A percentile compares a stretch with the other conserved stretches of the same genome.
phyloP scores from a whole-genome alignment of 2,113 vertebrate genomes.

The Strix aluco region DNA sequence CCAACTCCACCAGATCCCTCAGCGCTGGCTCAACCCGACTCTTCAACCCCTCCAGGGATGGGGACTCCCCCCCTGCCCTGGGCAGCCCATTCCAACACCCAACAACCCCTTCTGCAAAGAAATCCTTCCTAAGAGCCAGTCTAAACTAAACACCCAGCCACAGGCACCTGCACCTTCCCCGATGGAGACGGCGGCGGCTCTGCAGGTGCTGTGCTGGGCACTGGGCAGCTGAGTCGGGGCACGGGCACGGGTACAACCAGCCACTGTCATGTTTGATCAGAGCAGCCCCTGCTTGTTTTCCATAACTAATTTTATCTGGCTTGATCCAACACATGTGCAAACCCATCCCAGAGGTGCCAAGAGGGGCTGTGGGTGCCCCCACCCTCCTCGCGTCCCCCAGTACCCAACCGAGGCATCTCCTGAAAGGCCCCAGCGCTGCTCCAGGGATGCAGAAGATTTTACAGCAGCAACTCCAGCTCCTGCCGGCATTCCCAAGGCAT shows the following conservation, averaged over 20 bases:
- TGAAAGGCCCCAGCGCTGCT: not conserved
- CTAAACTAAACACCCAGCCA: no score
- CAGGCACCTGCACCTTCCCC: not conserved
- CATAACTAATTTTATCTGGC: not conserved
- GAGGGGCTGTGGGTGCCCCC: not conserved
- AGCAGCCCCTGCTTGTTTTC: not conserved
- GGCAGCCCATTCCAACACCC: no score
- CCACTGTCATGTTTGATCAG: not conserved
- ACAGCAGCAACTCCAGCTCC: not conserved
- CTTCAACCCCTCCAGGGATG: no score
- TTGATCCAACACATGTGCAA: not conserved
- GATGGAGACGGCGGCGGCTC: not conserved
- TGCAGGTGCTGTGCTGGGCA: not conserved
- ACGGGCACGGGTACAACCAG: not conserved
- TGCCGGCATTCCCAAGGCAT: not conserved
- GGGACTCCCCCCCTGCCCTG: no score
- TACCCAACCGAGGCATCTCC: rapidly evolving
- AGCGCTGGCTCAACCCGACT: no score
- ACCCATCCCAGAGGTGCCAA: not conserved
- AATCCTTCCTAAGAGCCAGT: no score
- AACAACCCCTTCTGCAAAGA: no score
- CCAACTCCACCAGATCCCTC: no score
- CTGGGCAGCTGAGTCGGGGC: rapidly evolving
- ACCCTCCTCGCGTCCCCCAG: not conserved
- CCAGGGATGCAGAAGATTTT: not conserved